Conservation (phyloP, 2,797 vertebrate species). For the Cynodonichthys magdalenae region DNA sequence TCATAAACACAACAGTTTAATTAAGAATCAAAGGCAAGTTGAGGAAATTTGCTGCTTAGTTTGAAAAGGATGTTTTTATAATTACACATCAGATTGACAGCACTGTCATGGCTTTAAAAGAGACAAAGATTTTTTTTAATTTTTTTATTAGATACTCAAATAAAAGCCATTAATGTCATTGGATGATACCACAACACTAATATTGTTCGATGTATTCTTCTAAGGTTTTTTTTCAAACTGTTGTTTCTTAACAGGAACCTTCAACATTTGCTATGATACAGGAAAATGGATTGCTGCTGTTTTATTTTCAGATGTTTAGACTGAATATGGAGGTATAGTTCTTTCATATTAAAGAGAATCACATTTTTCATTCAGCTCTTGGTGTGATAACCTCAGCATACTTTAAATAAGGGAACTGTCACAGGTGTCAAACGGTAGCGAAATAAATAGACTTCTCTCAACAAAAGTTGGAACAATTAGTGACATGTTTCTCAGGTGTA, state of each 20-base stretch:
- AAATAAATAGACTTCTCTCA: conserved; percentile 24
- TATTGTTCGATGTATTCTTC: neutral
- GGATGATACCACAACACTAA: conserved; percentile 7
- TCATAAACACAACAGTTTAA: neutral
- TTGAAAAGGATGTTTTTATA: conserved; percentile 27
- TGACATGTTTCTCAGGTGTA: conserved; percentile 29
- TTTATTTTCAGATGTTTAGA: conserved; percentile 11
- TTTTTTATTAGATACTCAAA: conserved; percentile 40
- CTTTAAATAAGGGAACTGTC: conserved; percentile 6
- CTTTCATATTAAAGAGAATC: conserved; percentile 7
- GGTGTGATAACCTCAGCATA: conserved; percentile 9
- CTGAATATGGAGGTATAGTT: conserved; percentile 8
- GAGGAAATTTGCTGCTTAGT: conserved; percentile 28
- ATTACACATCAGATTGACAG: conserved; percentile 36
- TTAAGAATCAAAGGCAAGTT: conserved; percentile 7
- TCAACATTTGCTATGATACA: neutral
- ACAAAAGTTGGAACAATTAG: conserved; percentile 23
- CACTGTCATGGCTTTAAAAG: conserved; percentile 30
- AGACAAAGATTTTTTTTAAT: conserved; percentile 45
- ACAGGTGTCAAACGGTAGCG: conserved; percentile 4
- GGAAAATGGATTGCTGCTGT: conserved; percentile 2
- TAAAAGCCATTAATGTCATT: conserved; percentile 10
- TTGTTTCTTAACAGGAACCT: conserved; percentile 11
- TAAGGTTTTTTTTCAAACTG: conserved; percentile 4
- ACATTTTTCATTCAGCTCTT: conserved; percentile 8